Base-by-base conservation (phyloP, 2,888 invertebrate genomes). In the Hypolimnas misippus region DNA sequence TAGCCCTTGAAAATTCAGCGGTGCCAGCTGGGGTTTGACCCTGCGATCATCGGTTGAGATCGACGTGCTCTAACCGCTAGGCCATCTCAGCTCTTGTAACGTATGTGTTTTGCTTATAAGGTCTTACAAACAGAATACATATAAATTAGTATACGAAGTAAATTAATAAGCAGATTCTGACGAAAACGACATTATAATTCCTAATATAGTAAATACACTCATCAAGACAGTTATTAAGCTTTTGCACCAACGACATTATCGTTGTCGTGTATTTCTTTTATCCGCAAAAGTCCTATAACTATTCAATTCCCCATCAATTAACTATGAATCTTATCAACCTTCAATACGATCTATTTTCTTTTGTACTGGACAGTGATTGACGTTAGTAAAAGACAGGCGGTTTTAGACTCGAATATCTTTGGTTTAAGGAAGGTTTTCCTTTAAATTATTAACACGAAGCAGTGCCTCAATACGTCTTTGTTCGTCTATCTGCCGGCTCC, bases 401-500 rank as follows among this genome's bases (percentile, higher is more conserved):
- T 46, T 46, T 46, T 19, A 3, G 6, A 46, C 44, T 46, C 10
- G n/a, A 46, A 4, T 5, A 1, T 0, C 6, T 12, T 46, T 1
- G 0, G 1, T 5, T 21, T 46, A 46, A n/a, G 10, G 19, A 21
- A 3, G 19, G 12, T 2, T 46, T 21, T 46, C 12, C 44, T 12
- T 21, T 46, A n/a, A 21, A 12, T 17, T 12, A 12, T 46, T 1
- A 46, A 12, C 12, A 46, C 44, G 21, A 46, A 46, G 21, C 44
- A 46, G 12, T 1, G 44, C 44, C 10, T 46, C 44, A 46, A 46
- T 46, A 46, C 44, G 44, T 46, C 44, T 46, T 46, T 46, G 44
- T 46, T 57, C 40, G 50, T 42, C 40, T 49, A 40, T 50, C 49
- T 38, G 25, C 35, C 19, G 16, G 40, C 40, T 35, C 19, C 57